Base-by-base conservation (phyloP, 2,888 invertebrate species). In the Oscheius myriophilus region DNA sequence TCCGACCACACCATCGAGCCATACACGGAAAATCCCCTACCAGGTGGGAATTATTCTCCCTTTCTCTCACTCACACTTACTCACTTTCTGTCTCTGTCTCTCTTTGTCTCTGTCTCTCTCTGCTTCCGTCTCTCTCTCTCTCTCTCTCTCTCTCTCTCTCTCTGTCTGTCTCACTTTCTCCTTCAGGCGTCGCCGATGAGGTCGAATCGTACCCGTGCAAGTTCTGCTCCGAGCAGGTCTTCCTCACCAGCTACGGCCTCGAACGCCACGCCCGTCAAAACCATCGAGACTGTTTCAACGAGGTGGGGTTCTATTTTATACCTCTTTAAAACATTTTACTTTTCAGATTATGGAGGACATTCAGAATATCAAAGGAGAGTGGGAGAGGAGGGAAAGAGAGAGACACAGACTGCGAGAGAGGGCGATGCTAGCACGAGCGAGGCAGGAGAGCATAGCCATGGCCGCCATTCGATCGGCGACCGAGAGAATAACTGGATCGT, bases 141-240 rank as follows among this genome's bases (percentile, higher is more conserved):
- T n/a, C n/a, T n/a, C n/a, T n/a, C n/a, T n/a, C n/a, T n/a, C n/a
- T n/a, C n/a, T n/a, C n/a, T n/a, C n/a, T n/a, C n/a, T n/a, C n/a
- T n/a, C n/a, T n/a, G n/a, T n/a, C n/a, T n/a, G 9, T 42, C 16
- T 58, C 18, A 43, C 3, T 4, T 1, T 42, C 21, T 21, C n/a
- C 21, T 68, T 46, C 67, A 68, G 82, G 82, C n/a, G 55, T 78
- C n/a, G 82, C 83, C 1, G 77, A 82, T 43, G 79, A 82, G 45
- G 72, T 84, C 1, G 84, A 84, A 63, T 77, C 78, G 1, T 84
- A 81, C 70, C 84, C 84, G 2, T 84, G 84, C 49, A 62, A 71
- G 54, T 75, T 70, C 46, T 84, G 83, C 62, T 52, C 65, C 3
- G 79, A 83, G 14, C 69, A 73, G 26, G 70, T 83, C 16, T 84